These are phyloP conservation scores for Scopus umbretta DNA, from an alignment of 2,113 vertebrate species.

Conservation along the genomic window DNA sequence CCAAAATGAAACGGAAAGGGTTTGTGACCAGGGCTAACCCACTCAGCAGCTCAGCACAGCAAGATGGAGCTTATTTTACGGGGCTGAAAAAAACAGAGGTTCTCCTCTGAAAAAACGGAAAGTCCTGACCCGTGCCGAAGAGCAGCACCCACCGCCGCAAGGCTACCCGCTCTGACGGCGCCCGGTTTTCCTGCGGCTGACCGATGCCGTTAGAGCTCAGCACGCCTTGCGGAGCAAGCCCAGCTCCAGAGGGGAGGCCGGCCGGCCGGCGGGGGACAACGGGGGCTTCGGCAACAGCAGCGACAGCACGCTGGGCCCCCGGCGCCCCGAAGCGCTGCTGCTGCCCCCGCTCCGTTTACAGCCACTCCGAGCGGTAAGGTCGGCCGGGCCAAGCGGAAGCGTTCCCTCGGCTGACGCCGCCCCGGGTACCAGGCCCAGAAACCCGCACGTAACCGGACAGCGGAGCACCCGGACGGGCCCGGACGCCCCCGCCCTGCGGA, in stretches of 20 bases:
- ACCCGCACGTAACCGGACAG: background rate
- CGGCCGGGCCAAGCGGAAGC: background rate
- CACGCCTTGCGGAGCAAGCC: fast-evolving
- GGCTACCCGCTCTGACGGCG: fast-evolving
- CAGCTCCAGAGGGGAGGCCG: background rate
- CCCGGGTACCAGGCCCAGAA: background rate
- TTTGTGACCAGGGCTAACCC: background rate
- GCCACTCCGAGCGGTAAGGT: background rate
- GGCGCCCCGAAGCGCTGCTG: background rate
- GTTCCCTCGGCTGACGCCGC: background rate
- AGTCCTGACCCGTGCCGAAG: background rate
- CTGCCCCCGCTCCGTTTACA: background rate
- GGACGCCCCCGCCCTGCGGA: background rate
- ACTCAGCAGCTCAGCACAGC: background rate
- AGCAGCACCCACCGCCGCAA: background rate
- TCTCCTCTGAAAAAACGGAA: fast-evolving
- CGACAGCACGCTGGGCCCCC: fast-evolving
- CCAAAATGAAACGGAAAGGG: fast-evolving
- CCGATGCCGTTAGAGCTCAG: background rate
- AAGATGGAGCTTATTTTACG: background rate
- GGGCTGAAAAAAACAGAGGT: fast-evolving
- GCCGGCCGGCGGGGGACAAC: fast-evolving
- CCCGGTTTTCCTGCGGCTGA: fast-evolving
- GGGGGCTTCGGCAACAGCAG: fast-evolving
- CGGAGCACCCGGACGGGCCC: background rate